Evolutionary conservation across 1,140 invertebrate species (phyloP).

Genomic region (Catajapyx aquilonaris): DNA sequence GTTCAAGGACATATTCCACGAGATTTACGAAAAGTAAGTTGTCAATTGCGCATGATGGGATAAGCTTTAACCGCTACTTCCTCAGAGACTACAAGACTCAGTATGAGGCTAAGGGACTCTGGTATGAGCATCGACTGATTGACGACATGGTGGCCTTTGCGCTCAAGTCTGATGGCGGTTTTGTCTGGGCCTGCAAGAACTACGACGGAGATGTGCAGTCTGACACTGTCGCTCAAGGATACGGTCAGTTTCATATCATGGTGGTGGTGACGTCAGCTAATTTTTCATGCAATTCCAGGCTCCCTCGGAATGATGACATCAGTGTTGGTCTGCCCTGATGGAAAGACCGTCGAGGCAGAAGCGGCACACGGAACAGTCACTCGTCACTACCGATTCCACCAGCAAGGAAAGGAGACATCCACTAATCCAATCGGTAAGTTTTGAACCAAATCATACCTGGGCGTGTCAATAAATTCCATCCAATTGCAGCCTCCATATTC

Average conservation of each 20-base stretch:
- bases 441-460: too few species aligned
- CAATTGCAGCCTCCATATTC: conserved; percentile 84
- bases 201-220: conserved; percentile 48
- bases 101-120: conserved; percentile 30
- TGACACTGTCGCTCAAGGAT: conserved; percentile 36
- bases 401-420: conserved; percentile 60
- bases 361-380: conserved; percentile 85
- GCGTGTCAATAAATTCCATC: too few species aligned
- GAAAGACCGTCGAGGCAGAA: conserved; percentile 74
- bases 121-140: conserved; percentile 42
- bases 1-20: conserved; percentile 47
- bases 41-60: too few species aligned
- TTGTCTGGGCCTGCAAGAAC: conserved; percentile 47
- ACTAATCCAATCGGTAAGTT: conserved; percentile 80
- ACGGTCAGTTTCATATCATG: background rate
- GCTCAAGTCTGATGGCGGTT: conserved; percentile 42
- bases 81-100: conserved; percentile 25
- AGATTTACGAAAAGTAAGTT: conserved; percentile 38
- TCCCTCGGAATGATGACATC: conserved; percentile 84
- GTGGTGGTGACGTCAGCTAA: too few species aligned
- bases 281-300: too few species aligned
- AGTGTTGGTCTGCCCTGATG: conserved; percentile 76
- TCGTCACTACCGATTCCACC: conserved; percentile 58
- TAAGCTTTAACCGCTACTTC: background rate
- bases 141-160: conserved; percentile 47